Percentiles rank a stretch among this genome's conserved stretches.
These are phyloP conservation scores for Pseudomyrmex flavicornis DNA, from an alignment of 1,140 invertebrate genomes.

Conservation along the genomic window DNA sequence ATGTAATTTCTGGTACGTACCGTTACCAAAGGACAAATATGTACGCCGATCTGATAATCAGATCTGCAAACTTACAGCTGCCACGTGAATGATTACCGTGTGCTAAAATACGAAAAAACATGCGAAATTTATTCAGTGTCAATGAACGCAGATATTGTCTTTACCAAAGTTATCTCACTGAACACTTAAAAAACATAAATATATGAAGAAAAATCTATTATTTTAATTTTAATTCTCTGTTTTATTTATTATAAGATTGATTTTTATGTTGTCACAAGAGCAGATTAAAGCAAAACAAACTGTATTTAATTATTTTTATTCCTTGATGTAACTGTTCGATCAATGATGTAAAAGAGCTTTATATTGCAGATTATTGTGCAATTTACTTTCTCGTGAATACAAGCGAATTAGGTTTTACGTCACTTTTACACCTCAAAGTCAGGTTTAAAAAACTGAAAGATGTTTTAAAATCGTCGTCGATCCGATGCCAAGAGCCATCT, in stretches of 20 bases:
- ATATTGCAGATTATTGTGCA: background rate
- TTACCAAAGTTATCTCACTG: background rate
- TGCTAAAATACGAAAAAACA: slow-evolving; percentile 15
- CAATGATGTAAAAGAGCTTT: slow-evolving; percentile 3
- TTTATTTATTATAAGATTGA: too few relatives aligned
- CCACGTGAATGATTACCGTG: slow-evolving; percentile 22
- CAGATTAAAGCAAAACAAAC: background rate
- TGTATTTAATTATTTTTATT: background rate
- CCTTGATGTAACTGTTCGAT: background rate
- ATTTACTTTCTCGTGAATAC: slow-evolving; percentile 13
- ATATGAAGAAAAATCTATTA: too few relatives aligned
- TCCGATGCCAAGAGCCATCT: slow-evolving; percentile 27
- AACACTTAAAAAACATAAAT: too few relatives aligned
- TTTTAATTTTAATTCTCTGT: too few relatives aligned
- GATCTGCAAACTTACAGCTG: slow-evolving; percentile 47
- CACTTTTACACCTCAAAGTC: slow-evolving; percentile 39
- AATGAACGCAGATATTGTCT: background rate
- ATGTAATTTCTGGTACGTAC: slow-evolving; percentile 60
- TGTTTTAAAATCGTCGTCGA: slow-evolving; percentile 45
- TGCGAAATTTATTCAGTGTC: background rate
- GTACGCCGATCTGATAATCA: slow-evolving; percentile 41
- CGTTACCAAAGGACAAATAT: slow-evolving; percentile 57
- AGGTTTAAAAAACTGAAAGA: slow-evolving; percentile 25
- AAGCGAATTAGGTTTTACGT: slow-evolving; percentile 34
- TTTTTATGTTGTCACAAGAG: background rate